These are phyloP conservation scores for Lordiphosa fenestrarum DNA, from an alignment of 2,888 invertebrate species.

Conservation along the genomic window DNA sequence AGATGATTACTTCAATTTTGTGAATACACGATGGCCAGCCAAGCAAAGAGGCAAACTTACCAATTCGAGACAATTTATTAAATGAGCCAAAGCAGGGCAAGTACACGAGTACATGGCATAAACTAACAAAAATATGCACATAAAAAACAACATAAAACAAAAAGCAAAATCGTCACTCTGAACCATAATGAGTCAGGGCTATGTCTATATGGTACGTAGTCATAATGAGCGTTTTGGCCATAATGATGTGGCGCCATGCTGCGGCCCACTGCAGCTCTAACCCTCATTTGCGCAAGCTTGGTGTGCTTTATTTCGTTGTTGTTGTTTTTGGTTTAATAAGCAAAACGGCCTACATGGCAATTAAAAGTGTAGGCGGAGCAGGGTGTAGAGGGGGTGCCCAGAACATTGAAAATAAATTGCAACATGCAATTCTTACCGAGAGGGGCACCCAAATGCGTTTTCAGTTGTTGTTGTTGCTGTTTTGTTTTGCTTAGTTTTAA, in stretches of 20 bases:
- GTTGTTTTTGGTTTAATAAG: constrained; percentile 43
- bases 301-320: constrained; percentile 4
- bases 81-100: constrained; percentile 59
- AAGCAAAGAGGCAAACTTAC: constrained; percentile 40
- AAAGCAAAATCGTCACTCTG: constrained; percentile 35
- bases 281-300: constrained; percentile 49
- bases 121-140: constrained; percentile 30
- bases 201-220: neutral
- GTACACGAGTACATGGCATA: constrained; percentile 23
- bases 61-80: constrained; percentile 67
- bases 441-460: constrained; percentile 46
- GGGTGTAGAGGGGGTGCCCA: constrained; percentile 10
- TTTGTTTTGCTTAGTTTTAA: constrained; percentile 13
- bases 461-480: no score
- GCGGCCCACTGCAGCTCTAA: constrained; percentile 24
- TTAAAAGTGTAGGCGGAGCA: constrained; percentile 35
- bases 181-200: constrained; percentile 40
- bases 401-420: constrained; percentile 39
- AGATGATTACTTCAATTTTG: constrained; percentile 68
- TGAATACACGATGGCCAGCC: constrained; percentile 42
- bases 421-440: constrained; percentile 22
- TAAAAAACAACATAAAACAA: constrained; percentile 14
- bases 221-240: constrained; percentile 20
- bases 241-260: constrained; percentile 45
- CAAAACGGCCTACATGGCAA: constrained; percentile 66